Conservation (phyloP, 2,113 vertebrate species). For the Ammodytes dubius region DNA sequence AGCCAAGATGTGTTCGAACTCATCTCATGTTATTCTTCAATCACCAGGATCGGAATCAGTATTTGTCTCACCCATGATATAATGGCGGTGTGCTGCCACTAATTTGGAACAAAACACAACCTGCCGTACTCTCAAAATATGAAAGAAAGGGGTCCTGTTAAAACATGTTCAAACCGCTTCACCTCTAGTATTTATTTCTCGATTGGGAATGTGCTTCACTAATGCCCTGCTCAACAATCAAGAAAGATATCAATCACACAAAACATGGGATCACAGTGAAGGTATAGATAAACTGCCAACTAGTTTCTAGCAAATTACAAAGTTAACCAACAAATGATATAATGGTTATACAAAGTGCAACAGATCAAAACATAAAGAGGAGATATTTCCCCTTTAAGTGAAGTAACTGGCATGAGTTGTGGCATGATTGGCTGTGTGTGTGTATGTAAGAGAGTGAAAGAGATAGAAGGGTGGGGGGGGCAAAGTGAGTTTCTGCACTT, state of each 20-base stretch:
- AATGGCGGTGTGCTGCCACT: not conserved
- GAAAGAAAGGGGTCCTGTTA: not conserved
- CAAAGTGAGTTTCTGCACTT: constrained; percentile 70
- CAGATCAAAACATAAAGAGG: constrained; percentile 20
- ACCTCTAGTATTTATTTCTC: not conserved
- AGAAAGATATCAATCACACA: constrained; percentile 34
- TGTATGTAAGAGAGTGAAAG: not conserved
- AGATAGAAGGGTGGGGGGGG: not conserved
- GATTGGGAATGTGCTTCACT: not conserved
- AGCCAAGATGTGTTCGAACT: not conserved
- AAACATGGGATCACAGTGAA: constrained; percentile 25
- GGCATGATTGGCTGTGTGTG: constrained; percentile 37
- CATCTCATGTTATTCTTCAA: constrained; percentile 11
- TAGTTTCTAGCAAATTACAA: constrained; percentile 34
- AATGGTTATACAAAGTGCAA: constrained; percentile 9
- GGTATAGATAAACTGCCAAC: constrained; percentile 10
- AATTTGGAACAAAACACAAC: not conserved
- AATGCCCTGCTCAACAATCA: constrained; percentile 11
- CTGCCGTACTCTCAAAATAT: not conserved
- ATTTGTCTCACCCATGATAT: not conserved
- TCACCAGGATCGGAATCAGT: constrained; percentile 6
- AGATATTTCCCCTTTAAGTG: constrained; percentile 49
- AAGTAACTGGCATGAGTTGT: constrained; percentile 36
- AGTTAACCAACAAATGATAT: constrained; percentile 19
- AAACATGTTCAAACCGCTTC: constrained; percentile 1